phyloP scores from a whole-genome alignment of 2,888 invertebrate genomes.

The Thysanoteuthis rhombus region DNA sequence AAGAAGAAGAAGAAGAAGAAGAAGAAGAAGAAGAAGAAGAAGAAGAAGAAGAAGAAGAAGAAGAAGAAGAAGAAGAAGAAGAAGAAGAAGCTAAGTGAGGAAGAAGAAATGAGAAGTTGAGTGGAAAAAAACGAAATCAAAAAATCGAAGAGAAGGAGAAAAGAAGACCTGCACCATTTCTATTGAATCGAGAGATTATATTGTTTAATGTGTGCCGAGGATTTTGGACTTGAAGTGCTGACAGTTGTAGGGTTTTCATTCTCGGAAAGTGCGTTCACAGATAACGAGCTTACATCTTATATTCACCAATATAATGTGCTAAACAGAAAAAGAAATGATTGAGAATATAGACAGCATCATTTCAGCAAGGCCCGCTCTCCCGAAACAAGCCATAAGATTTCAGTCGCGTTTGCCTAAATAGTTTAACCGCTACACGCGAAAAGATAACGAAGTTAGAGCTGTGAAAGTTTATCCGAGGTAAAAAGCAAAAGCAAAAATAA shows the following conservation, averaged over 20 bases:
- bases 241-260: background rate
- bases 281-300: background rate
- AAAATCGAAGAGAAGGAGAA: background rate
- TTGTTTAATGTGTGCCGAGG: background rate
- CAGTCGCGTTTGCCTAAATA: background rate
- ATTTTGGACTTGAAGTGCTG: background rate
- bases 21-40: too few relatives aligned
- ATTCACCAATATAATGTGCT: background rate
- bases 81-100: background rate
- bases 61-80: background rate
- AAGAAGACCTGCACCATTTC: background rate
- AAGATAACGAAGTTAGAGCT: background rate
- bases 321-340: background rate
- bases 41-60: background rate
- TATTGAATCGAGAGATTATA: background rate
- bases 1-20: too few relatives aligned
- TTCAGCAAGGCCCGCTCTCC: background rate
- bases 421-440: background rate
- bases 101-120: background rate
- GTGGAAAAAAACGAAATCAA: background rate
- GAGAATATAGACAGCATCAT: background rate
- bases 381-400: background rate
- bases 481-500: background rate
- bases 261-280: background rate
- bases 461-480: background rate